phyloP scores from a whole-genome alignment of 2,888 invertebrate species.

The Heteromurus nitidus region DNA sequence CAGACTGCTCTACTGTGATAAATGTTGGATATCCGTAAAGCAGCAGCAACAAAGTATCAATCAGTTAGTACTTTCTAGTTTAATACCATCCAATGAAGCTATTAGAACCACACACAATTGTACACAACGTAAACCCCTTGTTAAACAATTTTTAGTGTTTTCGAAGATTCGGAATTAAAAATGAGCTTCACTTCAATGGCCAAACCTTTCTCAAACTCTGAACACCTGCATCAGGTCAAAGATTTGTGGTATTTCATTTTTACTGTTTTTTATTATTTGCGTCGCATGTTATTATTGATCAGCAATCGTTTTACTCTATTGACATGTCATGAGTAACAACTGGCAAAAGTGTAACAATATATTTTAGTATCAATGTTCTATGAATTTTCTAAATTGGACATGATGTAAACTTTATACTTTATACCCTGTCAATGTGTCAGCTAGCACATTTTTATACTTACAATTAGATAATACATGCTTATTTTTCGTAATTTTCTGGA shows the following conservation, averaged over 20 bases:
- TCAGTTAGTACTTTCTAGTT: background rate
- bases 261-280: conserved; percentile 10
- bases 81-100: conserved; percentile 51
- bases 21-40: background rate
- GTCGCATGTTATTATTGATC: too few species aligned
- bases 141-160: conserved; percentile 2
- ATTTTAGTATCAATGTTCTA: too few species aligned
- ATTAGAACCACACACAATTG: conserved; percentile 36
- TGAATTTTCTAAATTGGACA: too few species aligned
- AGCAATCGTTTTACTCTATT: too few species aligned
- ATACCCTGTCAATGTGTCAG: too few species aligned
- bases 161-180: background rate
- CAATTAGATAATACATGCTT: too few species aligned
- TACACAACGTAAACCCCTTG: background rate
- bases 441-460: too few species aligned
- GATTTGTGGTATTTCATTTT: background rate
- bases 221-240: conserved; percentile 55
- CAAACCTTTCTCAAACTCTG: conserved; percentile 50
- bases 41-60: background rate
- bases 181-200: background rate
- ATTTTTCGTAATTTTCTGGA: too few species aligned
- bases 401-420: too few species aligned
- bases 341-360: too few species aligned
- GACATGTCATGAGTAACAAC: too few species aligned
- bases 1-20: background rate